Base-by-base conservation (phyloP, 1,140 invertebrate species). In the Harlomillsia oculata region DNA sequence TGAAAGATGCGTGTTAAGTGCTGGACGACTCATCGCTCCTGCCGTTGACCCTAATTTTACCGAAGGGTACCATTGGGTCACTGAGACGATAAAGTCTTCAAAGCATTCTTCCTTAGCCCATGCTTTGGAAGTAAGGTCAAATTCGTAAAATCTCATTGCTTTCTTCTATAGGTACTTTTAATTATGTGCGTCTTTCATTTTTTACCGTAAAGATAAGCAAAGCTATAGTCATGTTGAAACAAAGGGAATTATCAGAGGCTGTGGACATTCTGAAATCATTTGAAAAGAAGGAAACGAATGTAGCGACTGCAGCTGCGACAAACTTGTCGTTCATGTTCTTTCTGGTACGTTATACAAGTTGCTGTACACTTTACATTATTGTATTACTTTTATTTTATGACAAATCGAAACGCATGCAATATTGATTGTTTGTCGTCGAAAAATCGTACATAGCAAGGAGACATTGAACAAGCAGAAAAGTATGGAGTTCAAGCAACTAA, bases 261-360 rank as follows among this genome's bases (percentile, higher is more conserved):
- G 83, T 92, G 34, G 88, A 91, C 57, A 89, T 87, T 0, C 71
- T 96, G 20, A 89, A 89, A 72, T 82, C 83, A 55, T 94, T 95
- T 71, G 87, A 94, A 70, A 87, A 86, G 67, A 86, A 86, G 62
- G 80, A 88, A 52, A 82, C 81, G 1, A 87, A 87, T 73, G 84
- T 91, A 43, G 87, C 87, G 0, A 83, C 84, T 60, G 81, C 80
- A 34, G 91, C 92, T 5, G 80, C 87, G 5, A 90, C 87, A n/a
- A 95, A 96, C 75, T 74, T 96, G 14, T 85, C 87, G 3, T 92
- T 95, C 67, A 81, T 96, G 44, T 87, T 91, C 68, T 87, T 83
- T 69, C 76, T 92, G 72, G 87, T 89, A 71, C 25, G 6, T 6
- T 11, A 21, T 14, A 30, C n/a, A 56, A 34, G 32, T 8, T n/a